Evolutionary conservation across 2,797 vertebrate species (phyloP).

Genomic region (Pseudochirops cupreus): DNA sequence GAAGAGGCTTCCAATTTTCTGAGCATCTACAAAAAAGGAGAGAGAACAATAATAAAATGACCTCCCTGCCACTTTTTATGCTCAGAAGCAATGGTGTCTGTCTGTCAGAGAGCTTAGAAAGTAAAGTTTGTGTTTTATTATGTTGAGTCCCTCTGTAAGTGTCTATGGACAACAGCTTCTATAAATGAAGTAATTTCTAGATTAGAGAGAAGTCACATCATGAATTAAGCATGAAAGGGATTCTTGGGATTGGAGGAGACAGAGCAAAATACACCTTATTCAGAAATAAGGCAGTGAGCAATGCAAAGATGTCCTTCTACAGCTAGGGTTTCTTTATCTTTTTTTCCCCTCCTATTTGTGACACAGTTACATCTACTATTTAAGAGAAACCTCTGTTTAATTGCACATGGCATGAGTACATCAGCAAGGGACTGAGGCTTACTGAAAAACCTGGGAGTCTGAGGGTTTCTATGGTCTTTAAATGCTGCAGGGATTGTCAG

Average conservation of each 20-base stretch:
- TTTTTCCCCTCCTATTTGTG: background rate
- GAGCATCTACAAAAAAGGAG: slow-evolving; percentile 16
- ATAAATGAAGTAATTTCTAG: background rate
- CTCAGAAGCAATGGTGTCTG: slow-evolving; percentile 19
- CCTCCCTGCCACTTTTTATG: slow-evolving; percentile 27
- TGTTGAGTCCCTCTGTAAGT: slow-evolving; percentile 61
- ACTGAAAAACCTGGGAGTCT: background rate
- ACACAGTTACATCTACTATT: background rate
- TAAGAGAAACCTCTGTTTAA: background rate
- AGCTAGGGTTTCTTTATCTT: background rate
- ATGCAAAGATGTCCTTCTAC: background rate
- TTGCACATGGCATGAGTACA: background rate
- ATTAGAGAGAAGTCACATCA: background rate
- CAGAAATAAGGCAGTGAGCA: background rate
- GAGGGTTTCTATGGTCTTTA: background rate
- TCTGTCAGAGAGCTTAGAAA: slow-evolving; percentile 6
- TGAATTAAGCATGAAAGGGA: slow-evolving; percentile 48
- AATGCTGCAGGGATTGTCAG: background rate
- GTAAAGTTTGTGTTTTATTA: background rate
- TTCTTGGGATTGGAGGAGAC: background rate
- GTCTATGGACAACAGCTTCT: slow-evolving; percentile 2
- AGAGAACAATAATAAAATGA: slow-evolving; percentile 57
- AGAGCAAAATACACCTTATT: slow-evolving; percentile 64
- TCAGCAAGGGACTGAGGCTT: background rate
- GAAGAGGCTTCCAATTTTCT: slow-evolving; percentile 40